Evolutionary conservation across 2,113 vertebrate genomes (phyloP), one percentile per base, ranked within the genome.

Genomic region (Nipponia nippon): DNA sequence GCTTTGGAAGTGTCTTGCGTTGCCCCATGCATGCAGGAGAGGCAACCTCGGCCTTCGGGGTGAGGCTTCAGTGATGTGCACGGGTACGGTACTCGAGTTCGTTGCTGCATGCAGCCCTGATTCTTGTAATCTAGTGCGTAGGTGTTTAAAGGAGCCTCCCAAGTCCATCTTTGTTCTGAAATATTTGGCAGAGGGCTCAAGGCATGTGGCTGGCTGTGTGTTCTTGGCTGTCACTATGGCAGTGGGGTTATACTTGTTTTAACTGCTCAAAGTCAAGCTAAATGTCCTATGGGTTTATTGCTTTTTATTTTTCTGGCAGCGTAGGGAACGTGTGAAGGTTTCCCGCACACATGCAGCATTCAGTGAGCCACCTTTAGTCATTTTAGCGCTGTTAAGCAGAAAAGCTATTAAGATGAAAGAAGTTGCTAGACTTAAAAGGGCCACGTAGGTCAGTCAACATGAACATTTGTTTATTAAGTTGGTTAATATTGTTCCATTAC

Each of bases 391-490:
- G 25, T 65, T 83, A 52, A 49, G 36, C 58, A 49, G 75, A 62
- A 79, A 69, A 85, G n/a, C 49, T 73, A n/a, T n/a, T 94, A 21
- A 77, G 77, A 55, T 96, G 87, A 97, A 89, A 69, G 77, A 50
- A 56, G 36, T 5, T 84, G 70, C 65, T 89, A 85, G 53, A 85
- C 78, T 93, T 84, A 66, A 95, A 91, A 91, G 89, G 81, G 34
- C 29, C 46, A 50, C 11, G 49, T 82, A 59, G 46, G 49, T 84
- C 65, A 77, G 62, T 93, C 78, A 76, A 76, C 13, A 46, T 40
- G 84, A 69, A 80, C 9, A 12, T 47, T 76, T 86, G 50, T 88
- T 80, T 80, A 58, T 77, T 72, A 55, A 92, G 14, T 73, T 83
- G 20, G 59, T 85, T 88, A 92, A 34, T 91, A n/a, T 10, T 49